Conservation (phyloP, 2,113 vertebrate genomes). For the Willisornis vidua region DNA sequence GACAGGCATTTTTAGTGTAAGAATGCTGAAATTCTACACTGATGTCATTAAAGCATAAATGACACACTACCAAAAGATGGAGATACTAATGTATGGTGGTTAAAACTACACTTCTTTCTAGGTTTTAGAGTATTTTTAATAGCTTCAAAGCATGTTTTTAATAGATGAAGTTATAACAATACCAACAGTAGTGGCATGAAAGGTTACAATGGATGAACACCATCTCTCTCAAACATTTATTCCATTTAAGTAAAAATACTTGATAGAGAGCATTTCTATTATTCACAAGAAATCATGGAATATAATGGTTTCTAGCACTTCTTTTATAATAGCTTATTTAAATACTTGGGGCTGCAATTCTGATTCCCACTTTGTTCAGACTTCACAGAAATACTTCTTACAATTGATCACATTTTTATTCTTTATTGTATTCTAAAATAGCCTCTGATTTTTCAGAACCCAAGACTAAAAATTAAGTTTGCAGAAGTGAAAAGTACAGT, state of each 20-base stretch:
- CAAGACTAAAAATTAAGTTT: constrained; percentile 59
- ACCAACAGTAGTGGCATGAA: constrained; percentile 67
- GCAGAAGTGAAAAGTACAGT: constrained; percentile 53
- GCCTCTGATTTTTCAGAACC: constrained; percentile 69
- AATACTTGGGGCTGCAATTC: constrained; percentile 76
- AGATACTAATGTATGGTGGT: constrained; percentile 54
- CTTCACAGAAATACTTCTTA: constrained; percentile 71
- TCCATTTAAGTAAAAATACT: constrained; percentile 79
- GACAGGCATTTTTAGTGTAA: constrained; percentile 73
- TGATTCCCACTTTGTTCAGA: constrained; percentile 75
- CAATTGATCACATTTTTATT: constrained; percentile 73
- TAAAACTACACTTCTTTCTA: constrained; percentile 64
- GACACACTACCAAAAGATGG: constrained; percentile 53
- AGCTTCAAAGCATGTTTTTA: constrained; percentile 62
- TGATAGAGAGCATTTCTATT: constrained; percentile 76
- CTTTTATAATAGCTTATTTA: constrained; percentile 81
- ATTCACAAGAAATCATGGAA: constrained; percentile 76
- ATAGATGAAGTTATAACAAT: constrained; percentile 71
- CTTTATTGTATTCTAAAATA: constrained; percentile 70
- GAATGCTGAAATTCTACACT: constrained; percentile 72
- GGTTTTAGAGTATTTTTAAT: constrained; percentile 71
- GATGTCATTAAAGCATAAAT: constrained; percentile 67
- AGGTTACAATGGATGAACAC: constrained; percentile 74
- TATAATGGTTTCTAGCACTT: constrained; percentile 74
- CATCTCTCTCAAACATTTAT: constrained; percentile 73